A percentile compares a stretch with the other conserved stretches of the same genome.
These are phyloP conservation scores for Octomys mimax DNA, from an alignment of 2,797 vertebrate genomes.

Conservation along the genomic window DNA sequence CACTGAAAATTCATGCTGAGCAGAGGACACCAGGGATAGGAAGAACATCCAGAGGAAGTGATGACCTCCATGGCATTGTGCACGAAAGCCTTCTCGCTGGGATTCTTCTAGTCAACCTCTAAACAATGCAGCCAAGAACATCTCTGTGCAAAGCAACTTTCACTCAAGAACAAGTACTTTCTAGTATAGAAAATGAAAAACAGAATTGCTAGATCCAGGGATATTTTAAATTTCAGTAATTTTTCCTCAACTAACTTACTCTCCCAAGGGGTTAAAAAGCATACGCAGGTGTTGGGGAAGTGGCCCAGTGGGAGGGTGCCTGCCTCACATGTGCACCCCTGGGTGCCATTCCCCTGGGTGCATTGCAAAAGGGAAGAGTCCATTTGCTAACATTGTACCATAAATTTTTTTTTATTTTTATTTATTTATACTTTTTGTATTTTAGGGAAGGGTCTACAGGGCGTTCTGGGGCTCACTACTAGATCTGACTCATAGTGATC, in stretches of 20 bases:
- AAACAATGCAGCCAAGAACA: neutral
- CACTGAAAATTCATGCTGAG: neutral
- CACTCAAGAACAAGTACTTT: neutral
- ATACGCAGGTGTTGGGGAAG: too few relatives aligned
- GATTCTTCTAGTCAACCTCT: neutral
- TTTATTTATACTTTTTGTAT: too few relatives aligned
- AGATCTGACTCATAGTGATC: too few relatives aligned
- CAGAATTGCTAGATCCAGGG: neutral
- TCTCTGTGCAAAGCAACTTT: neutral
- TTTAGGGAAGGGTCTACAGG: too few relatives aligned
- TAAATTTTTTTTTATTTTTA: neutral
- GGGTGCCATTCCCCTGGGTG: neutral
- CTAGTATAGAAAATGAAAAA: neutral
- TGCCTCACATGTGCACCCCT: neutral
- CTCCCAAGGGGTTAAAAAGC: neutral
- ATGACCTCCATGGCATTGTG: neutral
- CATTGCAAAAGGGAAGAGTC: neutral
- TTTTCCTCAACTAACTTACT: neutral
- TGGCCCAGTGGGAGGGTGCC: neutral
- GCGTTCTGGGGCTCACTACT: too few relatives aligned
- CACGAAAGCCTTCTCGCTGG: neutral
- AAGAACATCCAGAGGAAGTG: neutral
- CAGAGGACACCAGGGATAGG: fast-evolving
- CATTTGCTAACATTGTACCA: neutral
- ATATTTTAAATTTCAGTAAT: constrained; percentile 13